phyloP scores from a whole-genome alignment of 1,140 invertebrate species.

The Solenopsis invicta region DNA sequence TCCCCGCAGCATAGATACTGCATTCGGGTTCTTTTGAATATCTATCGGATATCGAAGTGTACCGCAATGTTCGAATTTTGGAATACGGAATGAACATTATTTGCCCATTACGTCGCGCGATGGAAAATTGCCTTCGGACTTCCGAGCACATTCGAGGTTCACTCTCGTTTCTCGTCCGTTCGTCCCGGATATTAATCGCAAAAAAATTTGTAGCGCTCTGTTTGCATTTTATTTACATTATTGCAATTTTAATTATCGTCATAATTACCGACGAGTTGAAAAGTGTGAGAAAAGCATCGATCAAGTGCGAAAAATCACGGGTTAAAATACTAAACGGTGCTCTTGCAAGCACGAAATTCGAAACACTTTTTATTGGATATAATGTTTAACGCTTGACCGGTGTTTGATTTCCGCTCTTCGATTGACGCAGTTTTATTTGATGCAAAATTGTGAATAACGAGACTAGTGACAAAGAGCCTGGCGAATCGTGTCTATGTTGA shows the following conservation, averaged over 20 bases:
- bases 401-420: conserved; percentile 2
- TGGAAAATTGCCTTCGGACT: background rate
- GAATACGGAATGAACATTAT: conserved; percentile 39
- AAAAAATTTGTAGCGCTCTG: background rate
- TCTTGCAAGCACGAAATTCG: background rate
- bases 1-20: conserved; percentile 17
- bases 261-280: background rate
- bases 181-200: background rate
- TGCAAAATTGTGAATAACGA: conserved; percentile 11
- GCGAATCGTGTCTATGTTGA: conserved; percentile 16
- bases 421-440: background rate
- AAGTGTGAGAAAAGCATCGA: background rate
- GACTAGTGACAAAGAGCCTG: background rate
- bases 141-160: background rate
- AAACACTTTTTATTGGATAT: background rate
- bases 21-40: conserved; percentile 19
- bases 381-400: conserved; percentile 10
- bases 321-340: background rate
- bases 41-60: conserved; percentile 44
- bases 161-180: background rate
- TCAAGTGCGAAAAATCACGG: background rate
- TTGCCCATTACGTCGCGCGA: conserved; percentile 1
- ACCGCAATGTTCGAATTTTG: conserved; percentile 25
- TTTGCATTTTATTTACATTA: background rate
- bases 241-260: background rate